Conservation (phyloP, 2,888 invertebrate species). For the Heliothis peltigera region DNA sequence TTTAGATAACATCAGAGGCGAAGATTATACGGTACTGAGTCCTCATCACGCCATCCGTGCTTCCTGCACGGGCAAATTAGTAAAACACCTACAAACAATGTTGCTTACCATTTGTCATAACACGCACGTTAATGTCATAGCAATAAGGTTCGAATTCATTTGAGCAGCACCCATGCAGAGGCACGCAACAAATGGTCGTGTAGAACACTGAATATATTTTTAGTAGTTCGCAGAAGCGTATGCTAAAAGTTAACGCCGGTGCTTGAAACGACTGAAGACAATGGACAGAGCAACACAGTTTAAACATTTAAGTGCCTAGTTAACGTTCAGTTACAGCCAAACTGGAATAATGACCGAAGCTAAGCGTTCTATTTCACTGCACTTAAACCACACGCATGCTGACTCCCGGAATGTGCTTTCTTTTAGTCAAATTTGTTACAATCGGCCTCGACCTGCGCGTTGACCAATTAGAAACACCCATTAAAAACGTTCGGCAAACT, state of each 20-base stretch:
- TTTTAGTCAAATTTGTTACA: slow-evolving; percentile 64
- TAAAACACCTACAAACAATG: slow-evolving; percentile 80
- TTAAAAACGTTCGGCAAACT: slow-evolving; percentile 79
- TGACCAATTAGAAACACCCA: slow-evolving; percentile 87
- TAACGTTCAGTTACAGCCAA: slow-evolving; percentile 73
- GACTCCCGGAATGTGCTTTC: slow-evolving; percentile 38
- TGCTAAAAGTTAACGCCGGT: slow-evolving; percentile 79
- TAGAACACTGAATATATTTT: slow-evolving; percentile 83
- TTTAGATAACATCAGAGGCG: slow-evolving; percentile 88
- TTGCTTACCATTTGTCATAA: slow-evolving; percentile 62
- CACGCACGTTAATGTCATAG: slow-evolving; percentile 59
- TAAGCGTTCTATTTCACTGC: slow-evolving; percentile 56
- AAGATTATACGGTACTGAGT: slow-evolving; percentile 88
- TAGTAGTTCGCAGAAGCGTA: slow-evolving; percentile 85
- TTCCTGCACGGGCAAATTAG: slow-evolving; percentile 89
- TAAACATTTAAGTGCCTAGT: slow-evolving; percentile 78
- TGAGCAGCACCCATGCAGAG: slow-evolving; percentile 24
- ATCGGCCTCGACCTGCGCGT: slow-evolving; percentile 75
- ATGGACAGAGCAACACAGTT: slow-evolving; percentile 80
- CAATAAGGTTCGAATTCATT: slow-evolving; percentile 68
- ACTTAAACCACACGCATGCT: slow-evolving; percentile 57
- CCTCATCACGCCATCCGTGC: slow-evolving; percentile 87
- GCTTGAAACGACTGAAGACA: slow-evolving; percentile 77
- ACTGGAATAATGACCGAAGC: slow-evolving; percentile 58
- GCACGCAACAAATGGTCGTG: slow-evolving; percentile 61